Evolutionary conservation across 2,888 invertebrate species (phyloP).

Genomic region (Nephrotoma guestfalica): DNA sequence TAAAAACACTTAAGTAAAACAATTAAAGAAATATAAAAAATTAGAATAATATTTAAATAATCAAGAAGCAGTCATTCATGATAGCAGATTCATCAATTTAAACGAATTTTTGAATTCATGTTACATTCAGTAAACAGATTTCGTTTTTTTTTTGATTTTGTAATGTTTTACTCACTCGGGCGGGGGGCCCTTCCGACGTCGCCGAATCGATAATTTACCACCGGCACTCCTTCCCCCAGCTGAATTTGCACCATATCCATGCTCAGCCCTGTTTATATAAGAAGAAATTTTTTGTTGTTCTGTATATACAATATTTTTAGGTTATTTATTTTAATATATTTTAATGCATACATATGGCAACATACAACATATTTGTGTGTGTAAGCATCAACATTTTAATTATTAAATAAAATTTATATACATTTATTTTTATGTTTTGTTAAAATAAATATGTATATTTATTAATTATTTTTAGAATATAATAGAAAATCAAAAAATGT

Average conservation of each 20-base stretch:
- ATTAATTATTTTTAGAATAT: neutral
- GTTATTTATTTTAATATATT: neutral
- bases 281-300: neutral
- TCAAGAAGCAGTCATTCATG: neutral
- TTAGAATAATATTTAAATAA: neutral
- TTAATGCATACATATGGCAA: neutral
- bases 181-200: slow-evolving; percentile 17
- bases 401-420: neutral
- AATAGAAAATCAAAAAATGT: neutral
- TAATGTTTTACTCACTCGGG: slow-evolving; percentile 16
- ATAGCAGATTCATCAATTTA: neutral
- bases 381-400: neutral
- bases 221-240: slow-evolving; percentile 10
- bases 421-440: slow-evolving; percentile 3
- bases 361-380: neutral
- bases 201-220: slow-evolving; percentile 17
- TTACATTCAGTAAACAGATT: neutral
- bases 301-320: neutral
- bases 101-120: neutral
- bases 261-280: slow-evolving; percentile 15
- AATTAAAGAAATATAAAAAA: neutral
- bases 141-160: slow-evolving; percentile 4
- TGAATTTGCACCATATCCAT: slow-evolving; percentile 14
- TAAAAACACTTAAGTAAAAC: neutral
- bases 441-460: neutral